Base-by-base conservation (phyloP, 2,888 invertebrate species). In the Rhabditoides inermis region DNA sequence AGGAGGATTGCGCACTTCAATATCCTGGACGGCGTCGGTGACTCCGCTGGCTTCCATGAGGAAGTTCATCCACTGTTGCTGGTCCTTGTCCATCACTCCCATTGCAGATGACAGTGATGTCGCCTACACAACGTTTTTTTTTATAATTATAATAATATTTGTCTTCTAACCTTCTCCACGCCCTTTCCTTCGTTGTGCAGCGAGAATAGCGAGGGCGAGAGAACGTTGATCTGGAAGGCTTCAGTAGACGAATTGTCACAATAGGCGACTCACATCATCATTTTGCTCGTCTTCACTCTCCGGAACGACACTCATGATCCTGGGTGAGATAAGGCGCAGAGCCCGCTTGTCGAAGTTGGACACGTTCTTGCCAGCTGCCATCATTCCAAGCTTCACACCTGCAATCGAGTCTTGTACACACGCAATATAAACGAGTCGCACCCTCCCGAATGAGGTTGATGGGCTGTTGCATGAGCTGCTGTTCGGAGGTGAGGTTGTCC, bases 41-140 rank as follows among this genome's bases (percentile, higher is more conserved):
- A 67, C 64, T 32, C 72, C 73, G 28, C 71, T 63, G 2, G 73
- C 68, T 45, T 73, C 73, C 45, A 73, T 62, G 27, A 73, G 67
- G 48, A 73, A 69, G 53, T 73, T 70, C 54, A 73, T 52, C 73
- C 73, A 73, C 7, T 63, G 64, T 23, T 72, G 66, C 52, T 73
- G 72, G 37, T 69, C 69, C 25, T 56, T 51, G 45, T 48, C 22
- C 7, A 39, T 7, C 10, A 12, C 40, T 1, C 10, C n/a, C n/a
- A n/a, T n/a, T n/a, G n/a, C n/a, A n/a, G n/a, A n/a, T n/a, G n/a
- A n/a, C n/a, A n/a, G 35, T 1, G 61, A 51, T 46, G 46, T 61
- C 1, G 53, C 39, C 10, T 60, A 28, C 36, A 49, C 52, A n/a
- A 58, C 37, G 20, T 47, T n/a, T n/a, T n/a, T n/a, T n/a, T n/a